These are phyloP conservation scores for Peromyscus eremicus DNA, from an alignment of 2,797 vertebrate genomes.

Conservation along the genomic window DNA sequence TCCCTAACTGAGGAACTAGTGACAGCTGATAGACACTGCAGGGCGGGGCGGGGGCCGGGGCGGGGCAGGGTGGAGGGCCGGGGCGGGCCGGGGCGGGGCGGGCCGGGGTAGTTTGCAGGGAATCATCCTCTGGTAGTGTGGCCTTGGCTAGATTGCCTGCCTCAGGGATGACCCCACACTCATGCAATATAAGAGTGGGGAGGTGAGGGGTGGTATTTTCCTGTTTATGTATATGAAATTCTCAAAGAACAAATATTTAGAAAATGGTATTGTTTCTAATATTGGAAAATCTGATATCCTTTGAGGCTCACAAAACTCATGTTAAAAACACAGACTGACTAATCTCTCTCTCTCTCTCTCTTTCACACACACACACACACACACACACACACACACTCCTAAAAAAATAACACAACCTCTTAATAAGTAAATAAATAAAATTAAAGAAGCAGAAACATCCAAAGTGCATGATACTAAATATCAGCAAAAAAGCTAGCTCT, in stretches of 20 bases:
- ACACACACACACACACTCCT: neutral
- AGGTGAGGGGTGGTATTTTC: neutral
- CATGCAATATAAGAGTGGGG: neutral
- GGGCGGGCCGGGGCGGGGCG: too few species aligned
- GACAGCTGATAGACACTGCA: neutral
- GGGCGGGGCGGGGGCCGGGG: too few species aligned
- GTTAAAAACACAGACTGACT: neutral
- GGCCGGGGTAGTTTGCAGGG: neutral
- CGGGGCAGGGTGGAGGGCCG: too few species aligned
- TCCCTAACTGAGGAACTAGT: neutral
- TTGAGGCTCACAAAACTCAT: neutral
- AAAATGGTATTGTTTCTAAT: neutral
- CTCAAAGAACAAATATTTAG: neutral
- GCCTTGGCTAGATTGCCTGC: neutral
- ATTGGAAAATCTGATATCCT: slow-evolving; percentile 40
- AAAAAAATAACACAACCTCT: neutral
- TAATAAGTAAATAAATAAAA: neutral
- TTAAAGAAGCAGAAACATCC: neutral
- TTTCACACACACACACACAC: neutral
- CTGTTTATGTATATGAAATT: neutral
- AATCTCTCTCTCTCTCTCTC: neutral
- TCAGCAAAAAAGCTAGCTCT: neutral
- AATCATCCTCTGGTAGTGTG: neutral
- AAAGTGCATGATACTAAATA: neutral
- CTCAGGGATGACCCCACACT: neutral